These are phyloP conservation scores for Halictus quadricinctus DNA, from an alignment of 2,888 invertebrate genomes.

Conservation along the genomic window DNA sequence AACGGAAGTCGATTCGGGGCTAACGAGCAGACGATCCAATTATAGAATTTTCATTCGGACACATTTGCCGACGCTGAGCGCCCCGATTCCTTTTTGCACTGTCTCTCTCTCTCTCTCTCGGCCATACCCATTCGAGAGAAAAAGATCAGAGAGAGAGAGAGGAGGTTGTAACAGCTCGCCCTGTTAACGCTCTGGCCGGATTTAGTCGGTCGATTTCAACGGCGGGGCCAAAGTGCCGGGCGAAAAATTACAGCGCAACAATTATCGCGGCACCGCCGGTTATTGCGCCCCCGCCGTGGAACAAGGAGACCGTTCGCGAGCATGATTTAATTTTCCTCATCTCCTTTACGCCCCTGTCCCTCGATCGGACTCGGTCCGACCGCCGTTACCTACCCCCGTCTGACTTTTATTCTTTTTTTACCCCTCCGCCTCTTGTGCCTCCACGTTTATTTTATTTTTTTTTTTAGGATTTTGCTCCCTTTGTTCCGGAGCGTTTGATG, in stretches of 20 bases:
- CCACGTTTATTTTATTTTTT: neutral
- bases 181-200: conserved; percentile 50
- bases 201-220: conserved; percentile 58
- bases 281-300: conserved; percentile 18
- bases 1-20: conserved; percentile 77
- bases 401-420: neutral
- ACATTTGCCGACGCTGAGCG: conserved; percentile 68
- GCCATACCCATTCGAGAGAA: too few species aligned
- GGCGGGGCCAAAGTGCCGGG: conserved; percentile 24
- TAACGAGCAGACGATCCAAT: conserved; percentile 78
- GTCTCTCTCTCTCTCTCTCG: neutral
- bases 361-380: neutral
- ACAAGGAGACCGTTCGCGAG: conserved; percentile 26
- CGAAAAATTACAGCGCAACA: conserved; percentile 64
- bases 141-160: neutral
- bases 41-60: conserved; percentile 78
- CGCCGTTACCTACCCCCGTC: neutral
- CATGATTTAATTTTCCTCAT: conserved; percentile 26
- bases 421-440: neutral
- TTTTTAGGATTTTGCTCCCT: neutral
- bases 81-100: conserved; percentile 41
- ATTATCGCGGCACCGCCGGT: conserved; percentile 51
- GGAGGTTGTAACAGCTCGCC: neutral
- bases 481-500: conserved; percentile 3
- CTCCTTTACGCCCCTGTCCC: conserved; percentile 10